These are phyloP conservation scores for Lytechinus variegatus DNA, from an alignment of 35 echinoderm and acorn worm species.

Conservation along the genomic window DNA sequence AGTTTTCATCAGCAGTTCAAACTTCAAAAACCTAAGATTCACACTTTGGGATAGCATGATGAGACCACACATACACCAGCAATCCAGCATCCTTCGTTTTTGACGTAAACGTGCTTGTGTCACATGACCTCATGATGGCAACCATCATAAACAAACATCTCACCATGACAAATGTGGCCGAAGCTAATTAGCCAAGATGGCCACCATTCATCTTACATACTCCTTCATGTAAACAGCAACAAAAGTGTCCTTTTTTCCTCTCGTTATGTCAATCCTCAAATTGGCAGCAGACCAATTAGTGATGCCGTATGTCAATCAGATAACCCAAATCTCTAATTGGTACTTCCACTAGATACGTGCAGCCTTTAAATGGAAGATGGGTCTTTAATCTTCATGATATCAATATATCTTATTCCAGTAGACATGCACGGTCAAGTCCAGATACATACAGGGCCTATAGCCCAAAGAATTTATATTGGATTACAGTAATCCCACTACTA, in stretches of 20 bases:
- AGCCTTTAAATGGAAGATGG: neutral
- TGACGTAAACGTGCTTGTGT: neutral
- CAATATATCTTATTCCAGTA: conserved; percentile 12
- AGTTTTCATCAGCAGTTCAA: too few relatives aligned
- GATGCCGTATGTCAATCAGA: neutral
- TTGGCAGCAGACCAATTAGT: conserved; percentile 1
- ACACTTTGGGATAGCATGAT: too few relatives aligned
- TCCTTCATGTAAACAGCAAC: neutral
- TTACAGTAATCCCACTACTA: neutral
- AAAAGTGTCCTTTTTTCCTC: neutral
- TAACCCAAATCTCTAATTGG: conserved; percentile 11
- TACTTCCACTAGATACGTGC: neutral
- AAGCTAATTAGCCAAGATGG: neutral
- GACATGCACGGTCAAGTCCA: neutral
- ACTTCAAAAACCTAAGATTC: too few relatives aligned
- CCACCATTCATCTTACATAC: neutral
- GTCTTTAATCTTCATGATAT: neutral
- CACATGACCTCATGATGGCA: neutral
- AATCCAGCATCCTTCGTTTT: neutral
- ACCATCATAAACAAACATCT: neutral
- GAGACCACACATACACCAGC: too few relatives aligned
- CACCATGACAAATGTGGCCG: neutral
- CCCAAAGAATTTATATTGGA: neutral
- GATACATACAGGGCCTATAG: neutral
- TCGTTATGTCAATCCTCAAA: neutral